Percentiles rank a stretch among this genome's conserved stretches.
Conservation (phyloP, 2,888 invertebrate species). For the Eumacrocentrus americanus region DNA sequence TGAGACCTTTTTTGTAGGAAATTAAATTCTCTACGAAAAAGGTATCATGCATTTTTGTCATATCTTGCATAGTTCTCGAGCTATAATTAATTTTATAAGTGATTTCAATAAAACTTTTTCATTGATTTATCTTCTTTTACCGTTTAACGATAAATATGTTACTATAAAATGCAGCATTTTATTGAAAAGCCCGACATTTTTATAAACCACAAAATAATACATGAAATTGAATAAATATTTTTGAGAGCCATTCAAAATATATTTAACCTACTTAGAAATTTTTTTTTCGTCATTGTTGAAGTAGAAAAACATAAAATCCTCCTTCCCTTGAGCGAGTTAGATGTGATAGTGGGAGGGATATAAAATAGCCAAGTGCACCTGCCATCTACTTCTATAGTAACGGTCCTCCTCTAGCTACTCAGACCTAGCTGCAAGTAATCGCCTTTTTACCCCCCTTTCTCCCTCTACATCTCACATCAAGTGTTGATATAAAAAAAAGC, state of each 20-base stretch:
- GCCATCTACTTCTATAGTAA: slow-evolving; percentile 17
- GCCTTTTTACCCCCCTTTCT: slow-evolving; percentile 27
- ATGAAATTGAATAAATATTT: no score
- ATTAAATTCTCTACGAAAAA: no score
- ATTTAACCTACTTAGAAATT: no score
- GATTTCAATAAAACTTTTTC: no score
- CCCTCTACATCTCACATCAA: slow-evolving; percentile 1
- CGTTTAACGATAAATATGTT: no score
- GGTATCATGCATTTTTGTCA: no score
- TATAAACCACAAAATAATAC: neutral
- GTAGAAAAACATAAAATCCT: no score
- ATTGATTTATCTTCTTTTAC: no score
- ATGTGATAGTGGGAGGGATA: neutral
- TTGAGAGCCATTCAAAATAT: neutral
- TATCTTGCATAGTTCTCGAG: no score
- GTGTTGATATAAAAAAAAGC: slow-evolving; percentile 13
- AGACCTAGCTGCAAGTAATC: slow-evolving; percentile 37
- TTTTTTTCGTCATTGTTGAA: neutral
- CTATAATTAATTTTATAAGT: no score
- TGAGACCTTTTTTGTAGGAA: no score
- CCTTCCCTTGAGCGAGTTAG: neutral
- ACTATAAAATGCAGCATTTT: no score
- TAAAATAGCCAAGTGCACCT: slow-evolving; percentile 28
- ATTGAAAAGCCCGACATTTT: neutral
- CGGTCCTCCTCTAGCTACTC: slow-evolving; percentile 9